These are phyloP conservation scores for Nylanderia fulva DNA, from an alignment of 1,140 invertebrate genomes.

Conservation along the genomic window DNA sequence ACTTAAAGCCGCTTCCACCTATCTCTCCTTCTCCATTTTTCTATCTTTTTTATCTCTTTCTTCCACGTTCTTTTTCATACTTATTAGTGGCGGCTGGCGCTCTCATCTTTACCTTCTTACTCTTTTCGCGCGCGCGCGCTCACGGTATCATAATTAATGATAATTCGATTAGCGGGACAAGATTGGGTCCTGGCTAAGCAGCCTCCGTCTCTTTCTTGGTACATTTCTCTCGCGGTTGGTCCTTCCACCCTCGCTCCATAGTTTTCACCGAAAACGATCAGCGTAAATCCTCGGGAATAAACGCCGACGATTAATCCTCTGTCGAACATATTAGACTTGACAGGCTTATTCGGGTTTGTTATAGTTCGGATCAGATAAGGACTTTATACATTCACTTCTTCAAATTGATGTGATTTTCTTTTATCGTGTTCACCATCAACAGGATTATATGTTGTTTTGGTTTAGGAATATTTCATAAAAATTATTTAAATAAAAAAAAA, in stretches of 20 bases:
- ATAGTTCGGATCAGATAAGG: slow-evolving; percentile 33
- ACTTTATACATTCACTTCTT: slow-evolving; percentile 3
- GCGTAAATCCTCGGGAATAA: slow-evolving; percentile 19
- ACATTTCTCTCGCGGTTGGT: slow-evolving; percentile 18
- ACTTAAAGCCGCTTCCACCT: slow-evolving; percentile 81
- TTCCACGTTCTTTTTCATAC: slow-evolving; percentile 41
- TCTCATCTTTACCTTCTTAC: slow-evolving; percentile 63
- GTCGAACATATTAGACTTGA: slow-evolving; percentile 53
- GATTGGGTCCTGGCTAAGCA: slow-evolving; percentile 72
- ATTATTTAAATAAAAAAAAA: background rate
- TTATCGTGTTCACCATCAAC: background rate
- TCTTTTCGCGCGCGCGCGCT: slow-evolving; percentile 43
- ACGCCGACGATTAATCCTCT: slow-evolving; percentile 51
- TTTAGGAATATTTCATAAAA: slow-evolving; percentile 14
- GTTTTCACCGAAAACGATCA: slow-evolving; percentile 43
- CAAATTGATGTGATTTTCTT: background rate
- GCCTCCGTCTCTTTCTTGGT: slow-evolving; percentile 56
- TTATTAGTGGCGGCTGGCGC: slow-evolving; percentile 73
- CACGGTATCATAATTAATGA: slow-evolving; percentile 80
- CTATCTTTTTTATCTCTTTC: slow-evolving; percentile 43
- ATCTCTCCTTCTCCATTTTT: slow-evolving; percentile 65
- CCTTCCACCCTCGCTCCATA: background rate
- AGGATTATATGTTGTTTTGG: slow-evolving; percentile 8
- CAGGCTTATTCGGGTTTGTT: slow-evolving; percentile 44
- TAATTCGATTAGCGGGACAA: slow-evolving; percentile 83